Evolutionary conservation across 2,888 invertebrate species (phyloP).

Genomic region (Yponomeuta sedellus): DNA sequence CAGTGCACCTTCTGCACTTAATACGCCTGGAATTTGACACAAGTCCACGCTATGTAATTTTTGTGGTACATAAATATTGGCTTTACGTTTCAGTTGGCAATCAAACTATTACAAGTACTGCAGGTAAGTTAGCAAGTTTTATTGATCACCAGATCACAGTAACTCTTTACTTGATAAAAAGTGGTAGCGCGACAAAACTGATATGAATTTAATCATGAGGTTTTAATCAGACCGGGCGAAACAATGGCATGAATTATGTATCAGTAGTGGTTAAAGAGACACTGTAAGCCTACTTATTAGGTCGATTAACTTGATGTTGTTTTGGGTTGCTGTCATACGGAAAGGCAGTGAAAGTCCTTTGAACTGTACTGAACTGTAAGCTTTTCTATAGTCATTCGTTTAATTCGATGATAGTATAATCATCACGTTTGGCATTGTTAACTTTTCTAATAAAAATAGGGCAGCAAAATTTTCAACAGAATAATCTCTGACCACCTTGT

Average conservation of each 20-base stretch:
- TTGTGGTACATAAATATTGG: not conserved
- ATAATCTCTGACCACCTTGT: no score
- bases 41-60: not conserved
- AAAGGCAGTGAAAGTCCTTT: not conserved
- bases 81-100: not conserved
- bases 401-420: no score
- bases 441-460: no score
- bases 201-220: not conserved
- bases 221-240: not conserved
- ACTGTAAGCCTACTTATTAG: not conserved
- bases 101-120: no score
- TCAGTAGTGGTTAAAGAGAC: not conserved
- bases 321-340: not conserved
- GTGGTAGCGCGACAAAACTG: not conserved
- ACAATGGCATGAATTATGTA: constrained; percentile 1
- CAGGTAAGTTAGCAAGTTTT: no score
- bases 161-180: not conserved
- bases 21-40: not conserved
- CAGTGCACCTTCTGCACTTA: not conserved
- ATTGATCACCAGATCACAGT: no score
- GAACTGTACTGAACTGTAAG: no score
- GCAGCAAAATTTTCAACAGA: no score
- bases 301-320: not conserved
- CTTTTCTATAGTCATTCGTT: no score
- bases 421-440: no score